Base-by-base conservation (phyloP, 2,113 vertebrate genomes). In the Caracal caracal region DNA sequence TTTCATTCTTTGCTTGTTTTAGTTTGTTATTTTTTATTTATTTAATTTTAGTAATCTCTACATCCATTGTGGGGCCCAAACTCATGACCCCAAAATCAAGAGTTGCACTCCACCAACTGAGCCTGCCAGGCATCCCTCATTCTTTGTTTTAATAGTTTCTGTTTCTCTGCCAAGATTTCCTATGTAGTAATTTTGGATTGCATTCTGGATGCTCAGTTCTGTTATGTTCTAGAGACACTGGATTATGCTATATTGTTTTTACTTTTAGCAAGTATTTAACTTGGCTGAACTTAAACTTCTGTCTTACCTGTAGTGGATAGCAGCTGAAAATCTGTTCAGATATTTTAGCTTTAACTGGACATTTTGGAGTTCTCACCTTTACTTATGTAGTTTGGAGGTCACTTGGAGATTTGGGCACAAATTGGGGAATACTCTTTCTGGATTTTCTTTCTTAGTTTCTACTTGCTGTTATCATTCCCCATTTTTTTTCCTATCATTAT, bases 201-300 rank as follows among this genome's bases (percentile, higher is more conserved):
- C 4, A 19, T 83, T 93, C 65, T 61, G 35, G 24, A 84, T 56
- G 90, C 30, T 78, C 16, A 51, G n/a, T 78, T 78, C 30, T 70
- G 12, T 35, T 53, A 37, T 19, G 28, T 17, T 87, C 37, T 43
- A 22, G 33, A 49, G 37, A 84, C 59, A 61, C 7, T 40, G 16
- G 28, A 90, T 90, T 90, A 70, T 90, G 43, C 33, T 90, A 47
- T 76, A 89, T 56, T 73, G 30, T 92, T 92, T 88, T 63, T 94
- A 81, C 84, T 88, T 86, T 92, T 89, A 92, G 66, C 16, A 75
- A 59, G 15, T 65, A 35, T 94, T 73, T 95, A 94, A 89, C 51
- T 82, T 87, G 49, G 4, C n/a, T 97, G 56, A 96, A 88, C n/a
- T 79, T 94, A 37, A 17, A 61, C 22, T 56, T 84, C 17, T 66